These are phyloP conservation scores for Aquatica leii DNA, from an alignment of 2,888 invertebrate genomes.

Conservation along the genomic window DNA sequence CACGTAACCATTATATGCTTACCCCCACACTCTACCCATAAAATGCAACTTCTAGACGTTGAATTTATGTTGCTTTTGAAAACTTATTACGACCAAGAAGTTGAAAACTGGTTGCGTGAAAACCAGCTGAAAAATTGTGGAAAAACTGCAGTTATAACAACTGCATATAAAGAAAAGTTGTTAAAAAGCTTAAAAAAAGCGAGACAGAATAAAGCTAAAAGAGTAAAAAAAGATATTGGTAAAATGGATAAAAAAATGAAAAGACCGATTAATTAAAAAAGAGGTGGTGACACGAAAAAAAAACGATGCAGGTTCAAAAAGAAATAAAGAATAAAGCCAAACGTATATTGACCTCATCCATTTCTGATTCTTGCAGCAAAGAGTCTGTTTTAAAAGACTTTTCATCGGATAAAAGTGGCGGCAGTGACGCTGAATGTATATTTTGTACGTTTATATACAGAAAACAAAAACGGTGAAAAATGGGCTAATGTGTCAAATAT, in stretches of 20 bases:
- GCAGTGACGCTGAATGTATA: constrained; percentile 14
- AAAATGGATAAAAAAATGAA: neutral
- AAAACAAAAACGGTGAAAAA: neutral
- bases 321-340: too few species aligned
- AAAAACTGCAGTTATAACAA: too few species aligned
- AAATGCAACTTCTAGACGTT: constrained; percentile 21
- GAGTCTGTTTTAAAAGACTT: neutral
- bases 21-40: too few species aligned
- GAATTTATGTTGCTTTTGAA: constrained; percentile 41
- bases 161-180: neutral
- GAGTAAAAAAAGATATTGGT: neutral
- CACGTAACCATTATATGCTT: too few species aligned
- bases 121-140: too few species aligned
- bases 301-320: neutral
- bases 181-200: neutral
- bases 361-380: neutral
- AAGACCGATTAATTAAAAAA: neutral
- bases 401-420: constrained; percentile 2
- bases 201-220: neutral
- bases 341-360: neutral
- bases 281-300: neutral
- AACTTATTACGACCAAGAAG: constrained; percentile 43
- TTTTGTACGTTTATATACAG: constrained; percentile 9
- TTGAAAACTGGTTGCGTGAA: constrained; percentile 39
- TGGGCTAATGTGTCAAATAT: too few species aligned